Conservation (phyloP, 2,797 vertebrate species). For the Linurgus olivaceus region DNA sequence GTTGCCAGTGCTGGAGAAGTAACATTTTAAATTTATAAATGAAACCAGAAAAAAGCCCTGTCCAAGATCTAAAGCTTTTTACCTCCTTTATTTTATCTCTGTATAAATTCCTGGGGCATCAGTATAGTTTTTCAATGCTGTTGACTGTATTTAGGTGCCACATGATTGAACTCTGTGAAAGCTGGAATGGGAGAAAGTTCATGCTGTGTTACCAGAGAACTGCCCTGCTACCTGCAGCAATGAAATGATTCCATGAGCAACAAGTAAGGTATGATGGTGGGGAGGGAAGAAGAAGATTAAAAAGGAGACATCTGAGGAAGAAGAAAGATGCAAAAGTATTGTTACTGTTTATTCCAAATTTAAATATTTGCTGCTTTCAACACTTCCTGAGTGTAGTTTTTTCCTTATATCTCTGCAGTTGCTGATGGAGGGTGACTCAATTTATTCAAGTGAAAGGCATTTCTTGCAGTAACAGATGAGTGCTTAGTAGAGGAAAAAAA, state of each 20-base stretch:
- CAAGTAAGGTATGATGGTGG: not conserved
- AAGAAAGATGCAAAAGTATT: not conserved
- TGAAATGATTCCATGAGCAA: not conserved
- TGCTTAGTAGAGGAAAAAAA: not conserved
- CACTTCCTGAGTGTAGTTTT: not conserved
- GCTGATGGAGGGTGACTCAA: not conserved
- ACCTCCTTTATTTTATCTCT: not conserved
- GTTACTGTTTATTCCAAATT: not conserved
- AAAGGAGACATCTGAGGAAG: not conserved
- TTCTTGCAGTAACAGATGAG: not conserved
- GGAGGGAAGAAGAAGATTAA: not conserved
- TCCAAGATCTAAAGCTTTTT: not conserved
- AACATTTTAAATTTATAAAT: not conserved
- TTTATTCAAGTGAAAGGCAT: not conserved
- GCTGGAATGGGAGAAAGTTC: not conserved
- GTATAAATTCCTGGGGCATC: not conserved
- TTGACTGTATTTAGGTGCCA: not conserved
- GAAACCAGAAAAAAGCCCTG: accelerated
- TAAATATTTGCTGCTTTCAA: not conserved
- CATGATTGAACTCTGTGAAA: accelerated
- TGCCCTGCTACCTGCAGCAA: not conserved
- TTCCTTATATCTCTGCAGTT: not conserved
- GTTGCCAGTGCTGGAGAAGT: not conserved
- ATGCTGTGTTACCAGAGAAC: not conserved
- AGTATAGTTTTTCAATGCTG: not conserved